phyloP scores from a whole-genome alignment of 2,797 vertebrate species.

The Artibeus jamaicensis region DNA sequence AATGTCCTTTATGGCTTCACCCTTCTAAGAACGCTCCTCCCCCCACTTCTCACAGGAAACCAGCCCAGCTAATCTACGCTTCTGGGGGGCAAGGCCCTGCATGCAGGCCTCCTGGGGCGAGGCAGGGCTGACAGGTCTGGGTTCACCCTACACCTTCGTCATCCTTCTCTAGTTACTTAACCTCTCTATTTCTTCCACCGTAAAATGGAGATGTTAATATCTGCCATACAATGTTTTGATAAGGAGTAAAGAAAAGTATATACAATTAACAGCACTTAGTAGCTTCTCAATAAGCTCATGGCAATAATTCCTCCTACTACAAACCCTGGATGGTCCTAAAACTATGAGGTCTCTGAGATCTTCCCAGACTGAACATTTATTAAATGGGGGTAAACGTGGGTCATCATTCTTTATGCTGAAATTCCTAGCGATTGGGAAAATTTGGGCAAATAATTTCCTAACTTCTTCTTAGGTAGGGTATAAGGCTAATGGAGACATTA shows the following conservation, averaged over 20 bases:
- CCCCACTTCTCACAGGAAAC: background rate
- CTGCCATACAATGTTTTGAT: background rate
- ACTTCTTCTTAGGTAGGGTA: background rate
- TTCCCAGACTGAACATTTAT: background rate
- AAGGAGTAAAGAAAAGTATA: background rate
- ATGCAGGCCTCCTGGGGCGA: fast-evolving
- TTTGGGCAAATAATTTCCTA: background rate
- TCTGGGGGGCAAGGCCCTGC: fast-evolving
- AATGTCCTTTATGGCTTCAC: background rate
- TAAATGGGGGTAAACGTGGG: background rate
- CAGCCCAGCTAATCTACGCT: background rate
- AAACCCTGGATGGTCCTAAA: background rate
- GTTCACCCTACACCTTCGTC: background rate
- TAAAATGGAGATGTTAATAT: background rate
- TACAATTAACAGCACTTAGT: background rate
- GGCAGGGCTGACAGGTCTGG: background rate
- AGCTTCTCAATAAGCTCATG: background rate
- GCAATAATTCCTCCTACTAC: background rate
- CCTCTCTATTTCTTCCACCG: background rate
- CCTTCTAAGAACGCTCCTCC: background rate
- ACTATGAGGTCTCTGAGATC: background rate
- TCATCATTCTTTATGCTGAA: background rate
- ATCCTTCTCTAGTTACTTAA: background rate
- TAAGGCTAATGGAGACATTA: background rate
- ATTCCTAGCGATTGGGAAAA: background rate